Evolutionary conservation across 2,888 invertebrate species (phyloP), one percentile per base, ranked within the genome.

Genomic region (Odontocerum albicorne): DNA sequence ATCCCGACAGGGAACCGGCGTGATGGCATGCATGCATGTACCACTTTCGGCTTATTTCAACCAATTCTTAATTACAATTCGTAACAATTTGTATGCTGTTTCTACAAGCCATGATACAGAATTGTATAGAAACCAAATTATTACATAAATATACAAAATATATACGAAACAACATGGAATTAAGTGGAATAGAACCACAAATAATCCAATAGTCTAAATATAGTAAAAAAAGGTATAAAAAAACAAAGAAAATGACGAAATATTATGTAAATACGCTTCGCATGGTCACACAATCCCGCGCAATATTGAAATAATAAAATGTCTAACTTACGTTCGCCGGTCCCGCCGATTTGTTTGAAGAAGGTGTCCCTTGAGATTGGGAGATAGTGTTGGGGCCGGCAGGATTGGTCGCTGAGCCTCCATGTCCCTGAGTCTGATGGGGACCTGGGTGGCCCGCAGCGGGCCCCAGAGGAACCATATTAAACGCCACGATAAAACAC

Each of bases 391-490:
- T 75, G 65, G 77, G 68, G 49, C 74, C 75, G 62, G 76, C 72
- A 63, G 77, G 65, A 63, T 75, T 76, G 55, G 72, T 67, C 46
- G 75, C 74, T 56, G 77, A 71, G 63, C 76, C 76, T 65, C 77
- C 73, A 21, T 49, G 71, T n/a, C n/a, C n/a, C n/a, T 76, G 77
- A 57, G 72, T 70, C 70, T 77, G 77, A 66, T 77, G 77, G 68
- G 76, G 72, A 38, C 57, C 57, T 27, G 74, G 72, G 64, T 80
- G 80, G 43, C 75, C 84, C 65, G 83, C 82, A 66, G 84, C 82
- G 65, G 84, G 81, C 68, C 86, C 85, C 70, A 87, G 77, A 68
- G 86, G 86, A 76, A 87, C 84, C 87, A 87, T 87, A 75, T 77
- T 78, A 75, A 70, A 73, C 52, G 51, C 45, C 52, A 43, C 47